Evolutionary conservation across 2,888 invertebrate genomes (phyloP), one percentile per base, ranked within the genome.

Genomic region (Cyclophora albipunctata): DNA sequence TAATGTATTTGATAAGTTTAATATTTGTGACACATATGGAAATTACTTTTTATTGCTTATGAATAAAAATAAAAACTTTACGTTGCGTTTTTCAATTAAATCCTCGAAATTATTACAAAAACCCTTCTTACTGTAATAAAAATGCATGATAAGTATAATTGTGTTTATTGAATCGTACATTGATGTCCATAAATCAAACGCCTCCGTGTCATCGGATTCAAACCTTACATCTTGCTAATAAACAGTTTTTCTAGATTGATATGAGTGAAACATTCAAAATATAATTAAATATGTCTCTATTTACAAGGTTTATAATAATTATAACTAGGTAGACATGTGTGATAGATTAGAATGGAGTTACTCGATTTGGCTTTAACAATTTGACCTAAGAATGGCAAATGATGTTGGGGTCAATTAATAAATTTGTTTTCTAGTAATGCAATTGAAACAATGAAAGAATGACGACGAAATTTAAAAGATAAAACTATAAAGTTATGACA

Each of bases 1-100:
- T 37, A 37, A 37, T 37, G 37, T 37, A 37, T 37, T 64, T 65
- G 55, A 71, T 81, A 75, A 63, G 77, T 85, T 81, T 46, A 63
- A 72, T 77, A 76, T 83, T 76, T 81, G 81, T 84, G 78, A 84
- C 74, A 79, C 75, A 71, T 79, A 77, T 73, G 75, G 60, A 75
- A 69, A 83, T 85, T 86, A 84, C 77, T 85, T 87, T 86, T 85
- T 83, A 88, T 86, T 86, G 88, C 87, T 87, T 88, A 87, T 81
- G 81, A 88, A 85, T 86, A 87, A 87, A 87, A 70, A 77, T 80
- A 77, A 84, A 85, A 73, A 43, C 6, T 6, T 6, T 34, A 59
- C 63, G 70, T 73, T 60, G 52, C 54, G 53, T 61, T 63, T 50
- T 61, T 67, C 67, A 72, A 68, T 58, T 61, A 62, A 6, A 45